These are phyloP conservation scores for Ganaspis brasiliensis DNA, from an alignment of 2,888 invertebrate species.

Conservation along the genomic window DNA sequence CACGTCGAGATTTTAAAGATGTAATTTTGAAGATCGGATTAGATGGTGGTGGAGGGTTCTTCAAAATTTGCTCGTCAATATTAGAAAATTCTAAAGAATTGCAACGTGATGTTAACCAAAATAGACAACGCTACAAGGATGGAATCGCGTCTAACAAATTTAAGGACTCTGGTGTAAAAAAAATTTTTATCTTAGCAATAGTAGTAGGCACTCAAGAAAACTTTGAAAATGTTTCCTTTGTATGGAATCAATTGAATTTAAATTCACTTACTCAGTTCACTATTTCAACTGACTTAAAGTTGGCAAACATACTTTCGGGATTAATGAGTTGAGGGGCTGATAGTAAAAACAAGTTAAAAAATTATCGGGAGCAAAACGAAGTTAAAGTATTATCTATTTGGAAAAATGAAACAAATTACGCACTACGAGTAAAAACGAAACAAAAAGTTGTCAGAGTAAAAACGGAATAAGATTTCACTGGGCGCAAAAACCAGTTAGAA, in stretches of 20 bases:
- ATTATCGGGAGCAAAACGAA: too few relatives aligned
- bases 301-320: conserved; percentile 6
- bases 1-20: conserved; percentile 7
- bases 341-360: too few relatives aligned
- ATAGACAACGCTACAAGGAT: conserved; percentile 6
- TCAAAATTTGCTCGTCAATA: conserved; percentile 1
- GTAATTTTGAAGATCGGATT: conserved; percentile 2
- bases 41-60: not conserved
- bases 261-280: conserved; percentile 4
- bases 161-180: conserved; percentile 7
- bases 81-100: conserved; percentile 4
- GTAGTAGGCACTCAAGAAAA: not conserved
- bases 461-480: too few relatives aligned
- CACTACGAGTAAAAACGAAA: too few relatives aligned
- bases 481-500: too few relatives aligned
- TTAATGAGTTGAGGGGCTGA: too few relatives aligned
- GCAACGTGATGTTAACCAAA: not conserved
- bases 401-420: too few relatives aligned
- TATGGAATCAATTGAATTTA: not conserved
- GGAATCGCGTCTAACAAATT: conserved; percentile 7
- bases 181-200: not conserved
- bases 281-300: not conserved
- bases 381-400: too few relatives aligned
- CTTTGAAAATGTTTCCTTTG: not conserved
- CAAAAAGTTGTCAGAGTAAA: too few relatives aligned